A percentile compares a stretch with the other conserved stretches of the same genome.
Conservation (phyloP, 2,797 vertebrate genomes). For the Clarias fuscus region DNA sequence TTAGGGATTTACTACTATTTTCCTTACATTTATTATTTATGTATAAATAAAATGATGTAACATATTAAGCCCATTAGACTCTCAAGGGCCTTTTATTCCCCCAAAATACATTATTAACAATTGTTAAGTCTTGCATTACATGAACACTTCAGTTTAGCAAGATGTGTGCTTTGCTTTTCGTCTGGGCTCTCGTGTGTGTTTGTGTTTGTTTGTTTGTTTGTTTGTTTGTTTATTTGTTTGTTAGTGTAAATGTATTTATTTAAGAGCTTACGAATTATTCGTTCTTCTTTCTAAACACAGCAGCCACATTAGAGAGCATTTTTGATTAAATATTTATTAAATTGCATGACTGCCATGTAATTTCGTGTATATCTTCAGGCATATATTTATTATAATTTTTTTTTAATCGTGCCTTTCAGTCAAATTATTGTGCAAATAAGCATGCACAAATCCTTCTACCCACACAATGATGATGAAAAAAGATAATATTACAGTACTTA, state of each 20-base stretch:
- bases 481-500: slow-evolving; percentile 51
- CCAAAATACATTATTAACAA: slow-evolving; percentile 1
- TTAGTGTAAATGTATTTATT: neutral
- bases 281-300: slow-evolving; percentile 42
- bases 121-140: neutral
- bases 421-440: slow-evolving; percentile 64
- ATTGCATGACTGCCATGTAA: slow-evolving; percentile 4
- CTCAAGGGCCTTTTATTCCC: neutral
- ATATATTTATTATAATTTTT: slow-evolving; percentile 60
- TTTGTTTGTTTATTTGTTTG: too few relatives aligned
- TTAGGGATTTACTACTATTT: neutral
- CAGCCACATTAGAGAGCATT: slow-evolving; percentile 47
- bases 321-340: slow-evolving; percentile 48
- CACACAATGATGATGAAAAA: slow-evolving; percentile 53
- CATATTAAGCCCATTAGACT: neutral
- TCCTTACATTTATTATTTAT: neutral
- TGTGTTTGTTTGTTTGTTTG: neutral
- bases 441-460: slow-evolving; percentile 8
- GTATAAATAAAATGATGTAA: neutral
- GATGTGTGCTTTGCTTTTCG: neutral
- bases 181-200: neutral
- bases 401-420: slow-evolving; percentile 66
- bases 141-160: neutral
- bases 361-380: slow-evolving; percentile 24
- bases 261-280: slow-evolving; percentile 20